Conservation (phyloP, 2,888 invertebrate genomes). For the Melinopterus prodromus region DNA sequence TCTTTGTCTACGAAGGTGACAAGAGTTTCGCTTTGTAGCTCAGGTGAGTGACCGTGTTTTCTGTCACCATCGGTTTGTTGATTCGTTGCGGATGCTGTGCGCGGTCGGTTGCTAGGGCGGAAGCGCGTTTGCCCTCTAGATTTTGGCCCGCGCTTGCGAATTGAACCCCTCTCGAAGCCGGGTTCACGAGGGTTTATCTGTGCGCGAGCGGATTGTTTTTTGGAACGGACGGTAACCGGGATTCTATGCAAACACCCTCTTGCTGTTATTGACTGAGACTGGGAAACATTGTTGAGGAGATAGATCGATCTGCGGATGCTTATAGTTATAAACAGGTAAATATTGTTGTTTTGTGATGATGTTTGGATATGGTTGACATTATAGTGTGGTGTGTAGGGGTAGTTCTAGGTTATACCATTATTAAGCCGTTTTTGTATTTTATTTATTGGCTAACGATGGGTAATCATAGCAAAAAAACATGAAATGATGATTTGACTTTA, state of each 20-base stretch:
- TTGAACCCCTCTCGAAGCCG: not conserved
- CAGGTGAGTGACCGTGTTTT: slow-evolving; percentile 30
- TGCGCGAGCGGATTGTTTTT: not conserved
- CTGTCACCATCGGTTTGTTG: slow-evolving; percentile 16
- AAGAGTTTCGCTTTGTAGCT: slow-evolving; percentile 17
- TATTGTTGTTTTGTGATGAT: no score
- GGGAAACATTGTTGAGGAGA: not conserved
- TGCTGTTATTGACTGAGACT: not conserved
- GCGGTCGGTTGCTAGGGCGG: not conserved
- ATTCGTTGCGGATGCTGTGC: not conserved
- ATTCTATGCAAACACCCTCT: not conserved
- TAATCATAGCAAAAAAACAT: no score
- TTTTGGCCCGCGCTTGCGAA: not conserved
- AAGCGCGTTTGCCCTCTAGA: not conserved
- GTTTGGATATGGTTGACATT: no score
- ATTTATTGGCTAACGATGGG: no score
- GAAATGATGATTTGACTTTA: no score
- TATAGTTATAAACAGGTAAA: not conserved
- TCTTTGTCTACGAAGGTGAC: slow-evolving; percentile 9
- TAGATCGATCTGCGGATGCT: not conserved
- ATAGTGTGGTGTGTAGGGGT: no score
- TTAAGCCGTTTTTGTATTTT: no score
- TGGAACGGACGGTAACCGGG: not conserved
- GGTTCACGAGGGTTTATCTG: not conserved
- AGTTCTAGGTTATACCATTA: no score